Evolutionary conservation across 2,888 invertebrate species (phyloP).

Genomic region (Lasius platythorax): DNA sequence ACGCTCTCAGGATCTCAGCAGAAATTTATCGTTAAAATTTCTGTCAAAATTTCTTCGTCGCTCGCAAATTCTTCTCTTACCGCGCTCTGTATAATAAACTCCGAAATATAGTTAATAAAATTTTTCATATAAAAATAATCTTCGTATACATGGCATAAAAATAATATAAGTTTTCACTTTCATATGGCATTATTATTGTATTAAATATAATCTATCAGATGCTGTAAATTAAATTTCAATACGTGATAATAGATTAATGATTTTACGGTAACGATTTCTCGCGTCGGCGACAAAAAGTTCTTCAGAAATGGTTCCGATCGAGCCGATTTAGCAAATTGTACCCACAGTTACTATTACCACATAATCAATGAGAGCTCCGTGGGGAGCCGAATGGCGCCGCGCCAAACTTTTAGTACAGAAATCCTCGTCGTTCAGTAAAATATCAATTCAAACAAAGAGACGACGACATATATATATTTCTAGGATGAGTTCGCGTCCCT

Average conservation of each 20-base stretch:
- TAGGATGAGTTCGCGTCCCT: conserved; percentile 27
- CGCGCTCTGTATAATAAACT: not conserved
- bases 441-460: conserved; percentile 48
- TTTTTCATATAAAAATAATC: not conserved
- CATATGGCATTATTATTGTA: not conserved
- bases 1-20: not conserved
- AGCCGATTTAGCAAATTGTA: conserved; percentile 66
- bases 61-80: not conserved
- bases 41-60: not conserved
- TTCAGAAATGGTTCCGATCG: conserved; percentile 44
- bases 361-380: conserved; percentile 70
- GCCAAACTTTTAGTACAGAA: conserved; percentile 67
- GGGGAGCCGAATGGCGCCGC: conserved; percentile 65
- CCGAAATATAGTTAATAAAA: not conserved
- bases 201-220: conserved; percentile 1
- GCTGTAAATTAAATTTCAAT: conserved; percentile 13
- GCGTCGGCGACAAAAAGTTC: conserved; percentile 22
- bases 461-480: conserved; percentile 60
- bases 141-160: not conserved
- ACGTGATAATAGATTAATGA: not conserved
- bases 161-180: conserved; percentile 1
- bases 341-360: conserved; percentile 62
- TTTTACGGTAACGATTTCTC: conserved; percentile 25
- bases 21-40: not conserved
- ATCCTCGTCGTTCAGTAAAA: conserved; percentile 53